These are phyloP conservation scores for Ochropacha duplaris DNA, from an alignment of 2,888 invertebrate genomes.

Conservation along the genomic window DNA sequence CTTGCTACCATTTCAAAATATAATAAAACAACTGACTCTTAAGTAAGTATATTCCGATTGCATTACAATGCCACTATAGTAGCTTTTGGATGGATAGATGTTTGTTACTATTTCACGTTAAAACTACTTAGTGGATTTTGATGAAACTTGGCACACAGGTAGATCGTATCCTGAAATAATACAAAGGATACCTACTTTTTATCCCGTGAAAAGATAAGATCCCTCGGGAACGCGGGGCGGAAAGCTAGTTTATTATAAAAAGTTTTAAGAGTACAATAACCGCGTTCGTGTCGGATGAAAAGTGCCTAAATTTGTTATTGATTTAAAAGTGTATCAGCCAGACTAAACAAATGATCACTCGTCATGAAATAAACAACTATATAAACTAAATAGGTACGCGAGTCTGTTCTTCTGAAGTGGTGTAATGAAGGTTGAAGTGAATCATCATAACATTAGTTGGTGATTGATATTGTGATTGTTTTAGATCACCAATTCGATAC, in stretches of 20 bases:
- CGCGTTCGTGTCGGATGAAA: background rate
- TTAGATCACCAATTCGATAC: background rate
- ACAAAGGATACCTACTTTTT: too few species aligned
- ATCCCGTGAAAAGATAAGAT: too few species aligned
- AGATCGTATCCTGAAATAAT: too few species aligned
- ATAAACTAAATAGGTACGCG: background rate
- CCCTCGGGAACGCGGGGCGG: too few species aligned
- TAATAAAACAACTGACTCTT: too few species aligned
- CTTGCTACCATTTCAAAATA: background rate
- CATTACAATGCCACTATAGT: too few species aligned
- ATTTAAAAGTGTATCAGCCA: constrained; percentile 5
- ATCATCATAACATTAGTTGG: background rate
- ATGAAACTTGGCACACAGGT: too few species aligned
- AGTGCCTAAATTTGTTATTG: constrained; percentile 3
- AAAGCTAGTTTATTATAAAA: too few species aligned
- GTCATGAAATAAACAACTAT: background rate
- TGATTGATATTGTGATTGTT: background rate
- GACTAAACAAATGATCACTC: background rate
- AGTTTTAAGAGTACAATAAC: background rate
- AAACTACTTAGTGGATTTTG: too few species aligned
- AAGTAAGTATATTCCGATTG: too few species aligned
- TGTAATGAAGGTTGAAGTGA: background rate
- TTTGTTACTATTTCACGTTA: too few species aligned
- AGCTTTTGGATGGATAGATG: too few species aligned
- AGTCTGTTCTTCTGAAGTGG: background rate